Percentiles rank a stretch among this genome's conserved stretches.
Conservation (phyloP, 2,797 vertebrate species). For the Rallus crepitans region DNA sequence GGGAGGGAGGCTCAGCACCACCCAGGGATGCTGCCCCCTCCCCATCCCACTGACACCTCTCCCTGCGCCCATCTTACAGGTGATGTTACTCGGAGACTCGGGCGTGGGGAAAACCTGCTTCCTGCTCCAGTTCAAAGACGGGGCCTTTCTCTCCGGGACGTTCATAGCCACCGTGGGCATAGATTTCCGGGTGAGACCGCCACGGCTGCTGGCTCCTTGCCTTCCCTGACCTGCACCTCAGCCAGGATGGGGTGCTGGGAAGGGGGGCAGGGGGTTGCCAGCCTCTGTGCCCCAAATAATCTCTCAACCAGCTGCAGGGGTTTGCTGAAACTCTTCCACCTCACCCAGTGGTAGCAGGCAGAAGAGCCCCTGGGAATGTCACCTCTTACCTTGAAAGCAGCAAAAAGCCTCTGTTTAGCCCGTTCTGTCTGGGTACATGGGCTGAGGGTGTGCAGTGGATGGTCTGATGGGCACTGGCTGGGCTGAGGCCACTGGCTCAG, state of each 20-base stretch:
- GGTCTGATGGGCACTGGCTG: accelerated
- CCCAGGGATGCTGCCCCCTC: neutral
- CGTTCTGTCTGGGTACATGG: accelerated
- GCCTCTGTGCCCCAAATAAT: neutral
- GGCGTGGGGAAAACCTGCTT: slow-evolving; percentile 98
- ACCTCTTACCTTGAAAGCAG: neutral
- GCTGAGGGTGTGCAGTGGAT: neutral
- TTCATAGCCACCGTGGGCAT: slow-evolving; percentile 99
- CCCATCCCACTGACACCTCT: neutral
- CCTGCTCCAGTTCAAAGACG: slow-evolving; percentile 96
- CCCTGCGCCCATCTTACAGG: slow-evolving; percentile 81
- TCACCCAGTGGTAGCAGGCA: accelerated
- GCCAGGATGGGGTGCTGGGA: neutral
- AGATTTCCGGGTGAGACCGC: slow-evolving; percentile 97
- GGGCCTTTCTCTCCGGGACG: slow-evolving; percentile 95
- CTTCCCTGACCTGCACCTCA: neutral
- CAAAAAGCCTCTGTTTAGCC: neutral
- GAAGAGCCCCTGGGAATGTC: neutral
- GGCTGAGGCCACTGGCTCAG: accelerated
- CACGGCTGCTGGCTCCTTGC: neutral
- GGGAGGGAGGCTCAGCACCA: accelerated
- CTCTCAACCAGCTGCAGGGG: neutral
- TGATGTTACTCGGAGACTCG: slow-evolving; percentile 98
- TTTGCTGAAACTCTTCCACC: neutral
- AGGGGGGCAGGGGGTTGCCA: accelerated